A percentile compares a stretch with the other conserved stretches of the same genome.
phyloP scores from a whole-genome alignment of 2,888 invertebrate genomes.

The Chalcis sispes region DNA sequence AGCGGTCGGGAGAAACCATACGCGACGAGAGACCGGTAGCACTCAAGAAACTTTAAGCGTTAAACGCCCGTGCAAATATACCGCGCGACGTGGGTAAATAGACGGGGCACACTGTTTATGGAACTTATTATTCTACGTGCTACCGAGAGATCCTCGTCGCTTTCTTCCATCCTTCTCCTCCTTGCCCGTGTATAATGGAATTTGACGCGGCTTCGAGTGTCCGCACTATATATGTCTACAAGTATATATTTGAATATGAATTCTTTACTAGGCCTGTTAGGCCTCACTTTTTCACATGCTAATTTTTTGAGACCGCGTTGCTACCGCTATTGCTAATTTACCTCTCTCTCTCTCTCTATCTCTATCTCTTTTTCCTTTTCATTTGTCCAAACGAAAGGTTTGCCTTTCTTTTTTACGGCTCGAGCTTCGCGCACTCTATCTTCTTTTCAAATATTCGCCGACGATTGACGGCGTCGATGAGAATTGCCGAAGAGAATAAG shows the following conservation, averaged over 20 bases:
- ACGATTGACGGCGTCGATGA: conserved; percentile 36
- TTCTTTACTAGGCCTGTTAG: neutral
- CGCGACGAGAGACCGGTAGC: conserved; percentile 34
- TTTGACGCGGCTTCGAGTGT: neutral
- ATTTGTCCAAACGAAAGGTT: neutral
- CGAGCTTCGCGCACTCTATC: neutral
- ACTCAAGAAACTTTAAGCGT: conserved; percentile 12
- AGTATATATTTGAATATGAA: too few relatives aligned
- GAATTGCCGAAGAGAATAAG: too few relatives aligned
- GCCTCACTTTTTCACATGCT: conserved; percentile 48
- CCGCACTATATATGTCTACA: neutral
- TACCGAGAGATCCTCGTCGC: too few relatives aligned
- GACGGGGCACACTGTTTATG: conserved; percentile 23
- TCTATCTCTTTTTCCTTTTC: neutral
- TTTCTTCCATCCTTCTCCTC: too few relatives aligned
- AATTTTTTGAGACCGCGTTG: conserved; percentile 36
- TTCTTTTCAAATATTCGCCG: neutral
- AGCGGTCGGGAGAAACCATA: neutral
- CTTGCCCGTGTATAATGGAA: conserved; percentile 19
- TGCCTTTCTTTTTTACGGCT: neutral
- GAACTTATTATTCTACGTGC: conserved; percentile 31
- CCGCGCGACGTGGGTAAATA: conserved; percentile 14
- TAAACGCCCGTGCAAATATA: conserved; percentile 51
- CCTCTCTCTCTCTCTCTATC: neutral
- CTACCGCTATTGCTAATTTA: neutral